phyloP scores from a whole-genome alignment of 2,888 invertebrate species.

The Polydrusus pterygomalis region DNA sequence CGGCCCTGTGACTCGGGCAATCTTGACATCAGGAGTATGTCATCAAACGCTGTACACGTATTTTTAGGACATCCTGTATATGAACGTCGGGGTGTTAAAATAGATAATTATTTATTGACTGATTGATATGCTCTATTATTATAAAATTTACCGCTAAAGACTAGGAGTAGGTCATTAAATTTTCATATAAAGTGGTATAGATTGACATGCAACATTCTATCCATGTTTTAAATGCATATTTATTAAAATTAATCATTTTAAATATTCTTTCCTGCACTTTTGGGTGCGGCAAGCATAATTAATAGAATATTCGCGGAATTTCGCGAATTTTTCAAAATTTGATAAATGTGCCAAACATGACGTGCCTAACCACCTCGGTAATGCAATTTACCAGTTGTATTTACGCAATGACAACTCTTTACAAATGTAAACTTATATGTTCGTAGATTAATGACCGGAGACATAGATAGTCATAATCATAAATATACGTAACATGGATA shows the following conservation, averaged over 20 bases:
- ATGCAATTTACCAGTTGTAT: constrained; percentile 32
- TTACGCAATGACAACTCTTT: constrained; percentile 47
- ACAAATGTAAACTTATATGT: constrained; percentile 37
- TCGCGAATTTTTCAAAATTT: constrained; percentile 43
- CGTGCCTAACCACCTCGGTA: constrained; percentile 36
- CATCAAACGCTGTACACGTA: no score
- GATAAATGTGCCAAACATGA: constrained; percentile 49
- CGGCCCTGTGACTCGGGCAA: no score
- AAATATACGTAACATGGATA: constrained; percentile 22
- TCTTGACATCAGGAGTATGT: no score
- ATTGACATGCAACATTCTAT: constrained; percentile 31
- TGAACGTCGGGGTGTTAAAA: neutral
- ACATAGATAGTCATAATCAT: constrained; percentile 22
- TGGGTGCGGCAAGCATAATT: constrained; percentile 38
- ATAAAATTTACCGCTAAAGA: constrained; percentile 27
- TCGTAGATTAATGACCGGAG: constrained; percentile 40
- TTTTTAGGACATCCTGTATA: no score
- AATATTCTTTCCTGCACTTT: constrained; percentile 27
- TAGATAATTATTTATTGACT: constrained; percentile 21
- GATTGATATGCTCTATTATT: constrained; percentile 30
- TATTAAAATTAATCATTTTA: constrained; percentile 25
- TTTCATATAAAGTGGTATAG: constrained; percentile 19
- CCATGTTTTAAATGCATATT: constrained; percentile 9
- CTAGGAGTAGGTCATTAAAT: constrained; percentile 27
- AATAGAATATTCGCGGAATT: constrained; percentile 49